Base-by-base conservation (phyloP, 2,797 vertebrate species). In the Petrocephalus schoutedeni region DNA sequence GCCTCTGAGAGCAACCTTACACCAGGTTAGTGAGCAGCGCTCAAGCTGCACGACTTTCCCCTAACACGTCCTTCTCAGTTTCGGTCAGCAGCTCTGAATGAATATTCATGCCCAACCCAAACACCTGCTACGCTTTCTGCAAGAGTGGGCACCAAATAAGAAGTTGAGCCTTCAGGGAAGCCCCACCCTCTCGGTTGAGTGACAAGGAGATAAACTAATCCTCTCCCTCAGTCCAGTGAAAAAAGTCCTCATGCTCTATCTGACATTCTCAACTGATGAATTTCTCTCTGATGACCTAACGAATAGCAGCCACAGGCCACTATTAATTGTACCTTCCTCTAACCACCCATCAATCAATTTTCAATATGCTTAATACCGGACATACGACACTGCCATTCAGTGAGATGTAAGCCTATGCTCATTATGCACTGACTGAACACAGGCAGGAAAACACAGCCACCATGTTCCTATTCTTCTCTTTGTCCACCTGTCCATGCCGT, bases 41-140 rank as follows among this genome's bases (percentile, higher is more conserved):
- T 87, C 28, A 32, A 51, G 32, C 53, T 57, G 53, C 74, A 16
- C 32, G 21, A 80, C 54, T 82, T 83, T 28, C 56, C 4, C 23
- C n/a, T 82, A 51, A 87, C 87, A 58, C 36, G n/a, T 16, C 45
- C 57, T 53, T 61, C 41, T 59, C 56, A 28, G 21, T 83, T 74
- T 49, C 56, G 14, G 51, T 21, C 83, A 85, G 71, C 59, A 32
- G 41, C 49, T 71, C 82, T 41, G 21, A 71, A 85, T 56, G 49
- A 74, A 88, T 85, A 85, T 88, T 88, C 61, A 85, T 53, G 19
- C 49, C 7, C 49, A 36, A 71, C 45, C 21, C 51, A 74, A 87
- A 74, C 71, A 82, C 87, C 87, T 88, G 87, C 56, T 51, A 57
- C 67, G 36, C 57, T 59, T 53, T 49, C 41, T 49, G 58, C 45